Percentiles rank a stretch among this genome's conserved stretches.
Evolutionary conservation across 2,113 vertebrate genomes (phyloP).

Genomic region (Antidorcas marsupialis): DNA sequence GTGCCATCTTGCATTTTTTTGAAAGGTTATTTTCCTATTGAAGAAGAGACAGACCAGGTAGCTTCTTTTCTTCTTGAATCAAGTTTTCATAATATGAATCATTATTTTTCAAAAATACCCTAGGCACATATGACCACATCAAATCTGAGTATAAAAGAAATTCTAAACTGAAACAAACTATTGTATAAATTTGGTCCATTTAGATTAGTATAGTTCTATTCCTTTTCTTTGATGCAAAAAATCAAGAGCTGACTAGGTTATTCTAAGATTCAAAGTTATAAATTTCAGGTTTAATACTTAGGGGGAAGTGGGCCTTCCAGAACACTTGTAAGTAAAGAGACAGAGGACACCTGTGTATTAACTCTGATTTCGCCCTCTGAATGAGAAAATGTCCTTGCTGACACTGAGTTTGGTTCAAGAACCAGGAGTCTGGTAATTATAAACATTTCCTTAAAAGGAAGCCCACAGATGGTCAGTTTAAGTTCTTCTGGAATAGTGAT

Average conservation of each 20-base stretch:
- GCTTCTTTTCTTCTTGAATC: not conserved
- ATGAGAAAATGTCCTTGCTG: slow-evolving; percentile 36
- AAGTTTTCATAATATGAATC: slow-evolving; percentile 37
- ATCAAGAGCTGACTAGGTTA: not conserved
- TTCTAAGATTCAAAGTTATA: slow-evolving; percentile 35
- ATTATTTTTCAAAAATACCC: slow-evolving; percentile 45
- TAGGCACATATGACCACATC: not conserved
- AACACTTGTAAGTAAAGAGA: not conserved
- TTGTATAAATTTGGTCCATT: slow-evolving; percentile 34
- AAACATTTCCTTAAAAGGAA: slow-evolving; percentile 71
- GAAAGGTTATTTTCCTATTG: slow-evolving; percentile 39
- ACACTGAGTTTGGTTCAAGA: slow-evolving; percentile 37
- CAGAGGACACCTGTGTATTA: slow-evolving; percentile 43
- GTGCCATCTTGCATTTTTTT: not conserved
- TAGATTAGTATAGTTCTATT: not conserved
- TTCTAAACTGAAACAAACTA: slow-evolving; percentile 1
- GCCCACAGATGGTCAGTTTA: slow-evolving; percentile 42
- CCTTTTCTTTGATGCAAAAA: slow-evolving; percentile 17
- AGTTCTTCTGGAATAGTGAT: slow-evolving; percentile 59
- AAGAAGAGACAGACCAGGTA: slow-evolving; percentile 31
- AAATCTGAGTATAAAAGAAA: slow-evolving; percentile 25
- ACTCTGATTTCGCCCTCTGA: slow-evolving; percentile 29
- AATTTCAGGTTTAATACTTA: slow-evolving; percentile 46
- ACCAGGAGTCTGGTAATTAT: slow-evolving; percentile 53
- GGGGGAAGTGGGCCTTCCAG: slow-evolving; percentile 38